These are phyloP conservation scores for Zootoca vivipara DNA, from an alignment of 2,113 vertebrate species.

Conservation along the genomic window DNA sequence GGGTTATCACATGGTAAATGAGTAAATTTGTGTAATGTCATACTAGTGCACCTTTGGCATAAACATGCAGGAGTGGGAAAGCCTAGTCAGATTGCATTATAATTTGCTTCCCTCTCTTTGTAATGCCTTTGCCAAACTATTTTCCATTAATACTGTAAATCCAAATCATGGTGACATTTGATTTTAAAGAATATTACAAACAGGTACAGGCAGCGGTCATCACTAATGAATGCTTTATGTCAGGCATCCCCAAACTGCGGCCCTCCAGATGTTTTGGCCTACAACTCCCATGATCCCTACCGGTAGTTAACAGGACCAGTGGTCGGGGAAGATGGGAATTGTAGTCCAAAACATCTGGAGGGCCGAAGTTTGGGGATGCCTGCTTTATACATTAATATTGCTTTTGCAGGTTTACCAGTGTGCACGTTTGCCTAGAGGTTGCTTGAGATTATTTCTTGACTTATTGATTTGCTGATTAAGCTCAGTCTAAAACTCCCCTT, in stretches of 20 bases:
- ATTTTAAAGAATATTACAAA: background rate
- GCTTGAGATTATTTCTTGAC: conserved; percentile 32
- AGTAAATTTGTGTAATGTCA: background rate
- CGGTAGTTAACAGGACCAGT: too few species aligned
- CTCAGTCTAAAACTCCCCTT: conserved; percentile 21
- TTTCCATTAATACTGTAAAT: background rate
- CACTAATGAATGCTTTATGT: background rate
- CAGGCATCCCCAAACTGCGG: too few species aligned
- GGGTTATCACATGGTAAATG: background rate
- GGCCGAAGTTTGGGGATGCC: too few species aligned
- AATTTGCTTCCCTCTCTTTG: background rate
- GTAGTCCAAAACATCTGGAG: too few species aligned
- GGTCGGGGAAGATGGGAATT: too few species aligned
- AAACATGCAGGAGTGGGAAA: background rate
- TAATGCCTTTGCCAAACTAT: background rate
- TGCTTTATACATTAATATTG: background rate
- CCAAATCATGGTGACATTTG: background rate
- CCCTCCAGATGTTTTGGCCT: too few species aligned
- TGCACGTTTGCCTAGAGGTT: background rate
- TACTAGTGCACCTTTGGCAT: background rate
- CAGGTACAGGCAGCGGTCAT: background rate
- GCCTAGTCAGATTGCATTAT: too few species aligned
- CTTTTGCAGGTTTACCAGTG: background rate
- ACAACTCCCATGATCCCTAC: too few species aligned
- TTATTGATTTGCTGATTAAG: conserved; percentile 52